Percentiles rank a stretch among this genome's conserved stretches.
Evolutionary conservation across 2,888 invertebrate genomes (phyloP).

Genomic region (Pterostichus niger): DNA sequence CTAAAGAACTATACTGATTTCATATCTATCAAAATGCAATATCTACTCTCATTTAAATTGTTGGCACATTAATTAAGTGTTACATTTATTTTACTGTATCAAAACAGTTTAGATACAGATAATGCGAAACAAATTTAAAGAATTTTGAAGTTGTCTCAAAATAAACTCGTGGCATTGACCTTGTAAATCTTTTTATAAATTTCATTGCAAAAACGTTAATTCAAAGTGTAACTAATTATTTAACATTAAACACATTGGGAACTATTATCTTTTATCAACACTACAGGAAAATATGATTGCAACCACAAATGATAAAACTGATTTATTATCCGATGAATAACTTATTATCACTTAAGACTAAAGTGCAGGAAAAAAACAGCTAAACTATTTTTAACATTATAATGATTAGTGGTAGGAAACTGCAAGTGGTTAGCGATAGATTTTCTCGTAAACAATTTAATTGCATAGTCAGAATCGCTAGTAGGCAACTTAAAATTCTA

Average conservation of each 20-base stretch:
- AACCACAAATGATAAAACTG: constrained; percentile 12
- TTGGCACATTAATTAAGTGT: neutral
- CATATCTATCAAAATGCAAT: constrained; percentile 4
- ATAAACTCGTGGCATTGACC: constrained; percentile 41
- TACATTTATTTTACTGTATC: constrained; percentile 22
- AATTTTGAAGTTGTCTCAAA: constrained; percentile 27
- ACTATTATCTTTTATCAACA: neutral
- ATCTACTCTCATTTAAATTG: too few relatives aligned
- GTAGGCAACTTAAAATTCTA: constrained; percentile 29
- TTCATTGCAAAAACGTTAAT: neutral
- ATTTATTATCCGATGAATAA: constrained; percentile 10
- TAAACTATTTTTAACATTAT: neutral
- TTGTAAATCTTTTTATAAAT: constrained; percentile 19
- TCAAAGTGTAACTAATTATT: constrained; percentile 14
- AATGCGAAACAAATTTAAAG: constrained; percentile 4
- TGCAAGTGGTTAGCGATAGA: neutral
- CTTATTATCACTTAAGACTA: neutral
- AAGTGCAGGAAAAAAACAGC: neutral
- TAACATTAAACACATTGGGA: constrained; percentile 7
- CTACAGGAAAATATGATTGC: constrained; percentile 8
- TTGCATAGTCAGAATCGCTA: neutral
- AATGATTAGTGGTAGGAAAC: neutral
- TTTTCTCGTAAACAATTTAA: constrained; percentile 38
- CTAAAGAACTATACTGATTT: neutral
- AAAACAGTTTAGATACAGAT: constrained; percentile 25